Evolutionary conservation across 2,113 vertebrate species (phyloP).

Genomic region (Ceuthmochares aereus): DNA sequence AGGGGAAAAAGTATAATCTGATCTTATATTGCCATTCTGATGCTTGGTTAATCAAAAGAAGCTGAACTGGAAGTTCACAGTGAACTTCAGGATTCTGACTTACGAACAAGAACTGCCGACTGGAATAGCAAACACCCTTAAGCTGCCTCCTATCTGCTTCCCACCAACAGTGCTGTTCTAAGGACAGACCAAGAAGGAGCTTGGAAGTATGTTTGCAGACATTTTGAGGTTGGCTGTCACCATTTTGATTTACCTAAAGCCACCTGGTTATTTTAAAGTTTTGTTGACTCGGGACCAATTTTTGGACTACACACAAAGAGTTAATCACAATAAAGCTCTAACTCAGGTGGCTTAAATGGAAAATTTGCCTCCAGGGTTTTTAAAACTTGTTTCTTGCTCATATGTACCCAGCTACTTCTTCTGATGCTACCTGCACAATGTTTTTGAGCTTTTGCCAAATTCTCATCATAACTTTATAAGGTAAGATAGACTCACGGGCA

Average conservation of each 20-base stretch:
- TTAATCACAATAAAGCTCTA: not conserved
- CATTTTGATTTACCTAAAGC: not conserved
- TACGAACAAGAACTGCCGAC: not conserved
- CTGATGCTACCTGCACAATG: not conserved
- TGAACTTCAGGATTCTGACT: not conserved
- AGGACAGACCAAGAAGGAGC: not conserved
- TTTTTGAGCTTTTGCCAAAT: not conserved
- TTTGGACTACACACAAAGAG: not conserved
- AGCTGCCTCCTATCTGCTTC: not conserved
- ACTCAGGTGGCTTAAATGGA: not conserved
- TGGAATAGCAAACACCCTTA: not conserved
- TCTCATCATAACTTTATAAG: not conserved
- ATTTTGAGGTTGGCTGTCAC: not conserved
- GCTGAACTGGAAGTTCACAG: not conserved
- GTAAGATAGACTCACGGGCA: not conserved
- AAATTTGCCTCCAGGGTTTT: not conserved
- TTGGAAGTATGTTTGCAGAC: not conserved
- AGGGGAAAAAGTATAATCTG: not conserved
- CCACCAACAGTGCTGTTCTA: not conserved
- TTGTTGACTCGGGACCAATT: not conserved
- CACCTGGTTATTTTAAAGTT: not conserved
- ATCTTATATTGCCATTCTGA: not conserved
- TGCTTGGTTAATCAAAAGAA: not conserved
- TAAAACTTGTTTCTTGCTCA: not conserved
- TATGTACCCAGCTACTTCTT: not conserved